phyloP scores from a whole-genome alignment of 2,113 vertebrate genomes.

The Mustela nigripes region DNA sequence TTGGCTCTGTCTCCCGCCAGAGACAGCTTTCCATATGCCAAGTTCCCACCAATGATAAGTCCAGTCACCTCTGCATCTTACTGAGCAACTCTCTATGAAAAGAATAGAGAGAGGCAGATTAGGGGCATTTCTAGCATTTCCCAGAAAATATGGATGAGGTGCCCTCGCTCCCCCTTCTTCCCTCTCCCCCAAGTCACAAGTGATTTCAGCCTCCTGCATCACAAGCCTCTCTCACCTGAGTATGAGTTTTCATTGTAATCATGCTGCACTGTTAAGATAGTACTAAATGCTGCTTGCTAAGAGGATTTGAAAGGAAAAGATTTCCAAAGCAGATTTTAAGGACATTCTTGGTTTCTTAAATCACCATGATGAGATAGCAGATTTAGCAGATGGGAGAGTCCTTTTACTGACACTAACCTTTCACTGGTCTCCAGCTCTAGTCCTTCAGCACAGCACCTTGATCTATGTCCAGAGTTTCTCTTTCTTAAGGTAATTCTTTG shows the following conservation, averaged over 20 bases:
- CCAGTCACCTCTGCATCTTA: not conserved
- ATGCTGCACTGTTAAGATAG: not conserved
- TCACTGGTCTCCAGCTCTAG: not conserved
- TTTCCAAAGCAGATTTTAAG: conserved; percentile 62
- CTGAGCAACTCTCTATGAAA: not conserved
- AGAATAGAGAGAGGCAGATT: not conserved
- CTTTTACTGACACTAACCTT: not conserved
- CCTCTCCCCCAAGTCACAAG: not conserved
- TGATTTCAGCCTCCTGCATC: not conserved
- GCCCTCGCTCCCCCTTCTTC: not conserved
- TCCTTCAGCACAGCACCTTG: not conserved
- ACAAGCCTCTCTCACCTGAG: not conserved
- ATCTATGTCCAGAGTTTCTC: not conserved
- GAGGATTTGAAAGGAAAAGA: conserved; percentile 41
- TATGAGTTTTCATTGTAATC: not conserved
- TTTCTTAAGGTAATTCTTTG: not conserved
- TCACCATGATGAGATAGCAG: not conserved
- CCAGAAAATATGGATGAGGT: not conserved
- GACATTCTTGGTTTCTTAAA: conserved; percentile 53
- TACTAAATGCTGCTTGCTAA: conserved; percentile 48
- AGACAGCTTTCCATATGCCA: not conserved
- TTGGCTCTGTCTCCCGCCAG: not conserved
- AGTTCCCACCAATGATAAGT: not conserved
- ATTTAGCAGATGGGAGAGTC: not conserved
- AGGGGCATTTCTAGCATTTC: not conserved